Evolutionary conservation across 64 coral and sea anemone species (phyloP), one percentile per base, ranked within the genome.

Genomic region (Pachyseris speciosa): DNA sequence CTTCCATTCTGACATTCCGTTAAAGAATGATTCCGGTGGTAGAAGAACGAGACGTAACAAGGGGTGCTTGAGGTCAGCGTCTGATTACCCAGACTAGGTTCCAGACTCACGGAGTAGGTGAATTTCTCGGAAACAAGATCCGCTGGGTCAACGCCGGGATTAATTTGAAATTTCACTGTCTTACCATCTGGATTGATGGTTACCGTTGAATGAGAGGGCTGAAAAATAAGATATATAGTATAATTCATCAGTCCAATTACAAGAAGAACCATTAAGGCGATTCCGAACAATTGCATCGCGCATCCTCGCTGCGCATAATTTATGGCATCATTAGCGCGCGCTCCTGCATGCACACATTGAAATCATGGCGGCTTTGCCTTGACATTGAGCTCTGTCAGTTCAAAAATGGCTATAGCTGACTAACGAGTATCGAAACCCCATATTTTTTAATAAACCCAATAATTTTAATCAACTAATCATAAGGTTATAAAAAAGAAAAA

Each of bases 171-270:
- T 22, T 87, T 86, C 30, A 93, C 87, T 52, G 91, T 94, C 32
- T 77, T 74, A 9, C 81, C 72, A 64, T 94, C 87, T 7, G 86
- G 73, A 22, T 98, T 98, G 47, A 98, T 79, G 9, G 27, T 74
- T 3, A 94, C 86, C 42, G 65, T 90, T 15, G 88, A 71, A 87
- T 98, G 88, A 41, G 86, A 26, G 15, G 91, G 91, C 95, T 98
- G 52, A 15, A 91, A 61, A 44, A 30, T 24, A 64, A 83, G 4
- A 58, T 22, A 31, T 47, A 11, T 48, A 16, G 28, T 20, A n/a
- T 36, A 75, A 51, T 44, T 66, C 36, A 49, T 20, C 40, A 30
- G 17, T 6, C 4, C 11, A 11, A 45, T 45, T 45, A n/a, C n/a
- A n/a, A n/a, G n/a, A n/a, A n/a, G n/a, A n/a, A n/a, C n/a, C n/a